phyloP scores from a whole-genome alignment of 2,888 invertebrate species.

The Phasia obesa region DNA sequence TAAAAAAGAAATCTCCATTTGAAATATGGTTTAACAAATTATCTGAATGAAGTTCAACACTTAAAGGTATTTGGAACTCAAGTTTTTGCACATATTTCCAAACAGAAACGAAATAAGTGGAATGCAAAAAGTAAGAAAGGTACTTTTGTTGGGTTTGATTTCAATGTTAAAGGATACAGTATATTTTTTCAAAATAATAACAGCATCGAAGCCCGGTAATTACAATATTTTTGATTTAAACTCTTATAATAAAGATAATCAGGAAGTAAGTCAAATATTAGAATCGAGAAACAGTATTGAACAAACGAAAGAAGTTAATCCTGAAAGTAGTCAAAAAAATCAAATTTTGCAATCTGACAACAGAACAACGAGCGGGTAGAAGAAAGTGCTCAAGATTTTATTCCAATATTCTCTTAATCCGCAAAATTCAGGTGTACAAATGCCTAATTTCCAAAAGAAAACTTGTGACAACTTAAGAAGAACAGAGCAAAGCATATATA shows the following conservation, averaged over 20 bases:
- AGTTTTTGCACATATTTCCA: constrained; percentile 5
- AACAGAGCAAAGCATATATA: not conserved
- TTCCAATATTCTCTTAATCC: not conserved
- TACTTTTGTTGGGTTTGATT: constrained; percentile 76
- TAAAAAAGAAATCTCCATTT: constrained; percentile 15
- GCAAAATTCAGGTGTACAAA: not conserved
- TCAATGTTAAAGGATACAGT: constrained; percentile 74
- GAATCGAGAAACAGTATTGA: not conserved
- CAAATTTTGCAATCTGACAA: not conserved
- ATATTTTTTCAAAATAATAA: constrained; percentile 4
- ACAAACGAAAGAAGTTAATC: not conserved
- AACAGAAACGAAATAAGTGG: constrained; percentile 10
- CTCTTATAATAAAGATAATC: not conserved
- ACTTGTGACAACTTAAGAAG: not conserved
- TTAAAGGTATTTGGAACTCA: constrained; percentile 16
- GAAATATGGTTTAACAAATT: constrained; percentile 10
- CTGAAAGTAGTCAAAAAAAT: not conserved
- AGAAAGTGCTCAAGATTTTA: not conserved
- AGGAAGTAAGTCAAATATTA: not conserved
- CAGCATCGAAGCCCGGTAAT: not conserved
- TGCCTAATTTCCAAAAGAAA: not conserved
- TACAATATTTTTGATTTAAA: not conserved
- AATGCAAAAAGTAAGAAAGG: constrained; percentile 31
- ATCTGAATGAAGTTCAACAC: constrained; percentile 2
- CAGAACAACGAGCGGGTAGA: not conserved